Evolutionary conservation across 2,797 vertebrate genomes (phyloP), one percentile per base, ranked within the genome.

Genomic region (Pseudochaenichthys georgianus): DNA sequence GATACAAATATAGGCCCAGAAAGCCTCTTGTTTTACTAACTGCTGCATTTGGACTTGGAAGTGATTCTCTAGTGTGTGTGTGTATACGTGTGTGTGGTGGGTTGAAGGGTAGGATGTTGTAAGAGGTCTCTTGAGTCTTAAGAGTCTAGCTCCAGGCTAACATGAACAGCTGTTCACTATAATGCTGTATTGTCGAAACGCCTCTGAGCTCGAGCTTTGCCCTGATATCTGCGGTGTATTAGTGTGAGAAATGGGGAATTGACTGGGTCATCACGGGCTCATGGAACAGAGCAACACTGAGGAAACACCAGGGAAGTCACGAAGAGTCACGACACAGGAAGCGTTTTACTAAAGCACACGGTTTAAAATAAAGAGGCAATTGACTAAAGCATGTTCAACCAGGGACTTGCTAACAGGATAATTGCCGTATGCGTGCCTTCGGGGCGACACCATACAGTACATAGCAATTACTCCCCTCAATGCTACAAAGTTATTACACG

Each of bases 101-200:
- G 62, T 64, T 64, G 70, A 64, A 61, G 69, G 17, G 28, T 42
- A 42, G 60, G 62, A 66, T 64, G 70, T 66, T 64, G 69, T 69
- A 38, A 51, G 52, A 67, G 38, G 52, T 60, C 70, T 50, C 54
- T 45, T 62, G 21, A 69, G 54, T 9, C 63, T 70, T 63, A 64
- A 28, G 70, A 21, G 74, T 80, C 78, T 77, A 66, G 77, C 81
- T 83, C 70, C 13, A 21, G 73, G 81, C 82, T 78, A 80, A 81
- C 79, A 62, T n/a, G 23, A 87, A 87, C 84, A 89, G 87, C 88
- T 91, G 75, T 85, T 91, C 78, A 80, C 86, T 83, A 70, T 80
- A 88, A 92, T 82, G 86, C 88, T 78, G 79, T 63, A 78, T 77
- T 88, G 85, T 89, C 64, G 68, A 67, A 62, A 81, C 73, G 75